Percentiles rank a stretch among this genome's conserved stretches.
Conservation (phyloP, 2,113 vertebrate genomes). For the Progne subis region DNA sequence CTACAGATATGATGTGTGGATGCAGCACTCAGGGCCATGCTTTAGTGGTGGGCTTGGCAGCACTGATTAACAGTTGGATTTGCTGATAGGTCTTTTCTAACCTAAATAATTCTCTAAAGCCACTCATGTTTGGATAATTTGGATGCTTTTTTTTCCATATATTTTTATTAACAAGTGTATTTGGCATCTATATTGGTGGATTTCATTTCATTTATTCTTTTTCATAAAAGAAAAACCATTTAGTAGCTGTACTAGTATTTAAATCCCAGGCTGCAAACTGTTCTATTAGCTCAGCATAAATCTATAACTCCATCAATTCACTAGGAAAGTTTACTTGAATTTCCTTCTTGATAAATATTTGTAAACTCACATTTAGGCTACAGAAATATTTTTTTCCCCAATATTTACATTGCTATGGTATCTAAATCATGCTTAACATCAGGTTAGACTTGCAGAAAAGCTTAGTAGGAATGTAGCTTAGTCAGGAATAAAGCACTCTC, state of each 20-base stretch:
- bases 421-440: conserved; percentile 30
- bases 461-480: conserved; percentile 30
- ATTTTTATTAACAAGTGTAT: not conserved
- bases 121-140: not conserved
- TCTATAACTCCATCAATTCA: not conserved
- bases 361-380: conserved; percentile 8
- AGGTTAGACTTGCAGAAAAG: conserved; percentile 40
- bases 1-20: no score
- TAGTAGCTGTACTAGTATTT: not conserved
- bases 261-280: not conserved
- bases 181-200: not conserved
- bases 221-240: not conserved
- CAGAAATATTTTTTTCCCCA: not conserved
- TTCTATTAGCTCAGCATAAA: not conserved
- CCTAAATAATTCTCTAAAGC: not conserved
- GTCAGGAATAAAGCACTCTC: not conserved
- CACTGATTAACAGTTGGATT: not conserved
- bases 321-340: conserved; percentile 4
- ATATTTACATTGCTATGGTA: not conserved
- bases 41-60: not conserved
- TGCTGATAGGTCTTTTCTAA: not conserved
- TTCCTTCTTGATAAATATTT: conserved; percentile 30
- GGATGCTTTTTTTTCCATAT: not conserved
- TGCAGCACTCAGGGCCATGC: fast-evolving
- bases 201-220: not conserved